phyloP scores from a whole-genome alignment of 2,888 invertebrate species.

The Koerneria pararmatus region DNA sequence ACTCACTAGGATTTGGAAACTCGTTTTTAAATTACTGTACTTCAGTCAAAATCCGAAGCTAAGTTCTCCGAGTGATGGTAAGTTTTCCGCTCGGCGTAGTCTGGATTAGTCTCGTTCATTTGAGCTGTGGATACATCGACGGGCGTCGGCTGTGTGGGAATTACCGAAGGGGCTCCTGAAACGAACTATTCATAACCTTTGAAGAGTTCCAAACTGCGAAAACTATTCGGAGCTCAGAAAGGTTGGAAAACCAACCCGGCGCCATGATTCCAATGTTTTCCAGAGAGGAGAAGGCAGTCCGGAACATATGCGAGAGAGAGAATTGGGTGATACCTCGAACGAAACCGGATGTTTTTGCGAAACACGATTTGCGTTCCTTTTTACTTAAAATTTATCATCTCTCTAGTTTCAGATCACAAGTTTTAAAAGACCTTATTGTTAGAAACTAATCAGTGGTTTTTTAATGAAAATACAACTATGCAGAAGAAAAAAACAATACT shows the following conservation, averaged over 20 bases:
- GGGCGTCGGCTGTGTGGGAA: constrained; percentile 24
- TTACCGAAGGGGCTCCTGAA: background rate
- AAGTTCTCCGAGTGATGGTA: constrained; percentile 69
- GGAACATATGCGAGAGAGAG: constrained; percentile 44
- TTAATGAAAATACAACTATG: too few relatives aligned
- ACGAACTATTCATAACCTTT: too few relatives aligned
- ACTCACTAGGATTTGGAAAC: too few relatives aligned
- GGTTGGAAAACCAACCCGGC: background rate
- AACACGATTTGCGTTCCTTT: too few relatives aligned
- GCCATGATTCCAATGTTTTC: constrained; percentile 29
- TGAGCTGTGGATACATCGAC: constrained; percentile 70
- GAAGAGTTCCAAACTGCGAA: too few relatives aligned
- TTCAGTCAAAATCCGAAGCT: constrained; percentile 36
- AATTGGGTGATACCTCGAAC: constrained; percentile 46
- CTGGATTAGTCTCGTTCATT: constrained; percentile 88
- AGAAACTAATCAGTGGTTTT: background rate
- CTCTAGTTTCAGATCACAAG: too few relatives aligned
- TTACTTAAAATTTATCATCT: too few relatives aligned
- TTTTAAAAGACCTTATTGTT: too few relatives aligned
- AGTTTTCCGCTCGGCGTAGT: constrained; percentile 83
- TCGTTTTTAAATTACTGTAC: background rate
- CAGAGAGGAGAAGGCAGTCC: constrained; percentile 38
- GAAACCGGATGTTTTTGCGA: background rate
- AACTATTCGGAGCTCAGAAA: too few relatives aligned
- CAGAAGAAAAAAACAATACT: too few relatives aligned